Evolutionary conservation across 2,113 vertebrate species (phyloP).

Genomic region (Tursiops truncatus): DNA sequence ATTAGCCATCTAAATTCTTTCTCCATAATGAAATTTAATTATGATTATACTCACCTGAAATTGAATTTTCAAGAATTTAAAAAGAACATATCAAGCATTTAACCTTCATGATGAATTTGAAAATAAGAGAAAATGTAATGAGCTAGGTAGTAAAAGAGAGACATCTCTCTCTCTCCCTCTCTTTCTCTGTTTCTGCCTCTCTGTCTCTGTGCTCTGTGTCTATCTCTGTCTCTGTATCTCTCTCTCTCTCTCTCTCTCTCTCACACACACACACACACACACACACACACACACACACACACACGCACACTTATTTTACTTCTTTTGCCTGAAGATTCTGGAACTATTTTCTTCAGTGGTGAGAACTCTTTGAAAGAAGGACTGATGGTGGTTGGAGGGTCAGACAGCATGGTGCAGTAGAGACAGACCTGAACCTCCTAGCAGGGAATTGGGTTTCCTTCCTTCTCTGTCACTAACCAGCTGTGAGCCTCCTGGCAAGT

Average conservation of each 20-base stretch:
- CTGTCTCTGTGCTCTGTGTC: not conserved
- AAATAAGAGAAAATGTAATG: constrained; percentile 4
- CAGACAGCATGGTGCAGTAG: too few species aligned
- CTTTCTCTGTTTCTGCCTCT: not conserved
- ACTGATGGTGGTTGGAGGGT: not conserved
- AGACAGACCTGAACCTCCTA: not conserved
- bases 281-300: too few species aligned
- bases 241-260: not conserved
- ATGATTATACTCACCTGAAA: not conserved
- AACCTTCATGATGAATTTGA: not conserved
- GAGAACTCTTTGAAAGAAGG: not conserved
- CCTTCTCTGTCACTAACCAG: not conserved
- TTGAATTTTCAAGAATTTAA: not conserved
- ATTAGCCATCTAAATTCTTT: not conserved
- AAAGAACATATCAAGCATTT: constrained; percentile 25
- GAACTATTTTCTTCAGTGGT: not conserved
- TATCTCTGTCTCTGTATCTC: not conserved
- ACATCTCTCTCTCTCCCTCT: not conserved
- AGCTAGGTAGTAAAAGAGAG: not conserved
- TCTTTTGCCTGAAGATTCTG: not conserved
- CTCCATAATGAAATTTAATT: constrained; percentile 68
- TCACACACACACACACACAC: too few species aligned
- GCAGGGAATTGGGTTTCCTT: not conserved
- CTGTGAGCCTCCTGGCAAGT: not conserved
- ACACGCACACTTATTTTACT: not conserved